Base-by-base conservation (phyloP, 1,140 invertebrate species). In the Marisa cornuarietis region DNA sequence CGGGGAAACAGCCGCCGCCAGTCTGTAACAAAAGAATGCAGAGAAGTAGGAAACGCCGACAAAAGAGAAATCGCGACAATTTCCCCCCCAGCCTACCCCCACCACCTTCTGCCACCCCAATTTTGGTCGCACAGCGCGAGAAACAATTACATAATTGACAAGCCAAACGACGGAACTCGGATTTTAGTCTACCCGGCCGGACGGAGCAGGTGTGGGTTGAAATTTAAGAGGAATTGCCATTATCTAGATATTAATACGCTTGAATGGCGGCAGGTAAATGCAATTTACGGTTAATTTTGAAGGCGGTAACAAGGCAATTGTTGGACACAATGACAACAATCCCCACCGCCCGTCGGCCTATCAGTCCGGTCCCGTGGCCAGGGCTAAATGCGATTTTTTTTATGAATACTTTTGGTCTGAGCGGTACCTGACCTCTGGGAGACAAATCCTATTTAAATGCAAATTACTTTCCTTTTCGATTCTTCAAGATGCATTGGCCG, bases 391-490 rank as follows among this genome's bases (percentile, higher is more conserved):
- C 63, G 42, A 63, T 61, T 81, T 81, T 81, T n/a, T 76, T 75
- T 71, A 63, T 81, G 78, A 81, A 78, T 81, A 79, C 76, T 78
- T 81, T 65, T 66, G 1, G 71, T 73, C 71, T 72, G 76, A n/a
- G 62, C 65, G 24, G 61, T 65, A 62, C 71, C 54, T 51, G 65
- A 81, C 80, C 76, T 63, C 71, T 24, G 72, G 75, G 76, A 74
- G 77, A 81, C 69, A 79, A 79, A 79, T 79, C 71, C 76, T 52
- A 81, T 81, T 81, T 81, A 81, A 81, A 81, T 81, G 80, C 76
- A 81, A 81, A 81, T 81, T 81, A 78, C 71, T 42, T 58, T 76
- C 62, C 65, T 65, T 69, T 31, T 49, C 71, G 22, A 51, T n/a
- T 73, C 76, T 79, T 69, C 51, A 72, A 78, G 24, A 8, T 22